Evolutionary conservation across 2,113 vertebrate species (phyloP).

Genomic region (Paramisgurnus dabryanus): DNA sequence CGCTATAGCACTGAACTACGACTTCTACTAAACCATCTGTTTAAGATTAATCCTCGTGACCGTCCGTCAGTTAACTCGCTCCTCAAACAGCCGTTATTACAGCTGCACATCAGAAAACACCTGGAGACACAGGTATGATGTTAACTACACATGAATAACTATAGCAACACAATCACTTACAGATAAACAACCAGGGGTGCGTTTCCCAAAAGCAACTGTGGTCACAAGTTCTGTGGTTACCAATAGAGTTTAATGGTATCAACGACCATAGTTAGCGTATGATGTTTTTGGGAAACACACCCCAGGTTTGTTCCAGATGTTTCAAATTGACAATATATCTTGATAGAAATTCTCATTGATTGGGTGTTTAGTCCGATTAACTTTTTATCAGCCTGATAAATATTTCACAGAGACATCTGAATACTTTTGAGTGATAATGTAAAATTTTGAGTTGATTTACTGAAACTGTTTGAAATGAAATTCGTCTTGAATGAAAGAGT

Average conservation of each 20-base stretch:
- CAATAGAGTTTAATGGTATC: too few species aligned
- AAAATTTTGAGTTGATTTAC: too few species aligned
- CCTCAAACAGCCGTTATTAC: conserved; percentile 79
- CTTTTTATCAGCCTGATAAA: neutral
- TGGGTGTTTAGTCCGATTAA: neutral
- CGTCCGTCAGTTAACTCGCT: conserved; percentile 85
- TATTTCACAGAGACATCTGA: neutral
- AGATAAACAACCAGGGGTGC: too few species aligned
- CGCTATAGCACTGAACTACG: conserved; percentile 80
- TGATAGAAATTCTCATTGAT: too few species aligned
- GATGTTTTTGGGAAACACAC: too few species aligned
- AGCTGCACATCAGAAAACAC: conserved; percentile 71
- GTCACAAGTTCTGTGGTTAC: too few species aligned
- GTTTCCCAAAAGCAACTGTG: too few species aligned
- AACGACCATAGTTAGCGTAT: too few species aligned
- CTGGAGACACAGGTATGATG: conserved; percentile 47
- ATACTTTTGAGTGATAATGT: neutral
- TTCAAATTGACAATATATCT: too few species aligned
- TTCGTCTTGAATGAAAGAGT: neutral
- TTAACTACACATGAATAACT: neutral
- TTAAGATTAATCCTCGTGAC: conserved; percentile 83
- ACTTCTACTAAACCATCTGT: conserved; percentile 80
- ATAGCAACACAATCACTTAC: neutral
- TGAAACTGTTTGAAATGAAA: neutral
- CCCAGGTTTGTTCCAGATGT: too few species aligned